Evolutionary conservation across 2,888 invertebrate genomes (phyloP).

Genomic region (Latrodectus elegans): DNA sequence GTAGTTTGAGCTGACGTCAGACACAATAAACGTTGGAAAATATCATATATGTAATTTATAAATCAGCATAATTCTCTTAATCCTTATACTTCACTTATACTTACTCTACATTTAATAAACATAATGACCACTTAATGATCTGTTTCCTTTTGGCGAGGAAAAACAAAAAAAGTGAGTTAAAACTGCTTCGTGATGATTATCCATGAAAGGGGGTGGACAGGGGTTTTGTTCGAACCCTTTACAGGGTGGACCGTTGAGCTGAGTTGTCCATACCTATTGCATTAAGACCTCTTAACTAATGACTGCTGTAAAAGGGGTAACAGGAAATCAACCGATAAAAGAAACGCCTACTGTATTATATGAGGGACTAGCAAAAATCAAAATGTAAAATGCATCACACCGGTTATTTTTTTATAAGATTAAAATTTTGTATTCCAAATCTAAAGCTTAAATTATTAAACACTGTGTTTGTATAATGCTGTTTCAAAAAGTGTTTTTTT

Average conservation of each 20-base stretch:
- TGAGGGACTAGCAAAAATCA: neutral
- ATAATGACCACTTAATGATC: slow-evolving; percentile 41
- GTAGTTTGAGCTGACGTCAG: too few relatives aligned
- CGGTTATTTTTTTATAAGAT: too few relatives aligned
- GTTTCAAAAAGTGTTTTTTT: too few relatives aligned
- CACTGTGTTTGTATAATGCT: too few relatives aligned
- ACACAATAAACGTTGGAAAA: too few relatives aligned
- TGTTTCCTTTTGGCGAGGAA: slow-evolving; percentile 8
- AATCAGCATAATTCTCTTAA: too few relatives aligned
- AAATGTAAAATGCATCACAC: too few relatives aligned
- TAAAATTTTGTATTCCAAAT: too few relatives aligned
- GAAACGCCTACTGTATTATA: slow-evolving; percentile 14
- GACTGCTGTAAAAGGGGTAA: slow-evolving; percentile 44
- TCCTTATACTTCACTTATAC: too few relatives aligned
- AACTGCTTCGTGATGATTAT: neutral
- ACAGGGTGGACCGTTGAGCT: slow-evolving; percentile 12
- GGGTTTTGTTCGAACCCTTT: slow-evolving; percentile 44
- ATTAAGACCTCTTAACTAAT: slow-evolving; percentile 45
- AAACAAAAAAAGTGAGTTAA: neutral
- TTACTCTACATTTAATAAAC: neutral
- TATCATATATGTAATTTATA: too few relatives aligned
- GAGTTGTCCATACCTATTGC: slow-evolving; percentile 32
- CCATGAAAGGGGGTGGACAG: neutral
- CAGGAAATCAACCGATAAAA: slow-evolving; percentile 33
- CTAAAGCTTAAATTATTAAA: too few relatives aligned